Conservation (phyloP, 2,113 vertebrate genomes). For the Lycaon pictus region DNA sequence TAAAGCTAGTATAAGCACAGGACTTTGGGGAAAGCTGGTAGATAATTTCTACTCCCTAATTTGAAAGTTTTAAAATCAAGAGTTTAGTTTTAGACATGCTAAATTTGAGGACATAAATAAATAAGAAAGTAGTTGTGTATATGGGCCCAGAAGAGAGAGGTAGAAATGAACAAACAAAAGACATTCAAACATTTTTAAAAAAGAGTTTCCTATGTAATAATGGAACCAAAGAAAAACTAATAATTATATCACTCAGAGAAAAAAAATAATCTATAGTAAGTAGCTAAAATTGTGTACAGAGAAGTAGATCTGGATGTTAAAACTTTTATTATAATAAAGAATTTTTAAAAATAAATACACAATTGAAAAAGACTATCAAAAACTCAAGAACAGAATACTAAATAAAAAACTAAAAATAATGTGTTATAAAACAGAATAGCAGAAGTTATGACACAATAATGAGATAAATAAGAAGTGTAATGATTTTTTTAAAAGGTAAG, state of each 20-base stretch:
- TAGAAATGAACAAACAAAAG: neutral
- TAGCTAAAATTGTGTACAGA: neutral
- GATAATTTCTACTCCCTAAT: neutral
- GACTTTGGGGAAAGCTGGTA: neutral
- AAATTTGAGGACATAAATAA: neutral
- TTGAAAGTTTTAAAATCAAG: constrained; percentile 55
- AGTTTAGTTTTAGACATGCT: neutral
- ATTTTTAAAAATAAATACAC: neutral
- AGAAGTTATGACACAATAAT: neutral
- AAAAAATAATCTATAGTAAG: neutral
- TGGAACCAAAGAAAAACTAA: neutral
- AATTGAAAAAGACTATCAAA: neutral
- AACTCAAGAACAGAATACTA: neutral
- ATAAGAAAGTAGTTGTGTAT: neutral
- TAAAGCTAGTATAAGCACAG: neutral
- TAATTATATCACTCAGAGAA: neutral
- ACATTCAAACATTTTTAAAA: neutral
- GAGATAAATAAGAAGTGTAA: neutral
- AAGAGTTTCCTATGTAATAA: neutral
- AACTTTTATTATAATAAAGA: neutral
- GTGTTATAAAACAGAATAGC: neutral
- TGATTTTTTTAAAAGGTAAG: neutral
- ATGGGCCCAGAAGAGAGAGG: neutral
- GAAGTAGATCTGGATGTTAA: neutral
- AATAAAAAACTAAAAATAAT: constrained; percentile 29